Base-by-base conservation (phyloP, 2,888 invertebrate genomes). In the Nemapogon koenigi region DNA sequence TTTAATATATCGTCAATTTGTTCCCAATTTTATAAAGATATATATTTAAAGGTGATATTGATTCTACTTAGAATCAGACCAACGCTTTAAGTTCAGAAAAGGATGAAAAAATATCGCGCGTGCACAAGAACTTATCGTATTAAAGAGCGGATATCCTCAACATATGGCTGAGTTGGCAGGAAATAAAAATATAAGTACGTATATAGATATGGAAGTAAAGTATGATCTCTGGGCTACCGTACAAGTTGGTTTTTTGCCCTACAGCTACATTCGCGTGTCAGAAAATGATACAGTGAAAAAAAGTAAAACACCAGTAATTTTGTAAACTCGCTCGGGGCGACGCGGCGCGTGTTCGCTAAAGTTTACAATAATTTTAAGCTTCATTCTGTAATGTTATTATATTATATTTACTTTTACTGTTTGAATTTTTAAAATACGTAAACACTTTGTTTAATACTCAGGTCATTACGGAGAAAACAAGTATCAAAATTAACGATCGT, bases 81-180 rank as follows among this genome's bases (percentile, higher is more conserved):
- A 22, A 22, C 22, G 8, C 22, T 10, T 32, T 15, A 7, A 10
- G 10, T 32, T 11, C 14, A 15, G 7, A 36, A 14, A 26, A 35
- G 19, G 19, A 35, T 10, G 6, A 3, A 27, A 33, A 16, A 31
- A 22, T 16, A 10, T n/a, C 32, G 37, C 37, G 37, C 28, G 27
- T 28, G 37, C 28, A 27, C 28, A 37, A 37, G 16, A 37, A 37
- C 18, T 8, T 8, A 26, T 35, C 26, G 16, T 26, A 3, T 17
- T 37, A 16, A 17, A 28, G 18, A 57, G 51, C 72, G 76, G 76
- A 76, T 72, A 75, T 76, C 76, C 76, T 71, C 52, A 54, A 56
- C 66, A 64, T 62, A 59, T 60, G 64, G n/a, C 61, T 57, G 49
- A 55, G 54, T 57, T 48, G 55, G 53, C 56, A 57, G 52, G 55